Evolutionary conservation across 2,888 invertebrate species (phyloP), one percentile per base, ranked within the genome.

Genomic region (Trissolcus brochymenae): DNA sequence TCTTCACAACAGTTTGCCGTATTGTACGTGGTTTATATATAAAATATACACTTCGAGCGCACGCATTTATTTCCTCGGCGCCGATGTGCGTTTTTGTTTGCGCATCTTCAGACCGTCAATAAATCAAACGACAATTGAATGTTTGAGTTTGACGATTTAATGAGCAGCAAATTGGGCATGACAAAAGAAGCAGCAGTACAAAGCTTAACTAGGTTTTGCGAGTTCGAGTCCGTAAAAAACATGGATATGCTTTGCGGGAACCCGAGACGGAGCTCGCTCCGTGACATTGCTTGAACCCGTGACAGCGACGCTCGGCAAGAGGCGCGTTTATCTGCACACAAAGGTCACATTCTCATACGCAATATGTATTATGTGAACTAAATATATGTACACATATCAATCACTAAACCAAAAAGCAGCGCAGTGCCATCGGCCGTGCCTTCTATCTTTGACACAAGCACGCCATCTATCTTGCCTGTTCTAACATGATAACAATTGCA

Each of bases 191-290:
- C 59, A 7, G 29, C 19, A 19, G 25, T 68, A 68, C 59, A 35
- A 66, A 60, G 73, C 66, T 65, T 54, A 55, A 60, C 43, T 73
- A 60, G 41, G 19, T 19, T 19, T 64, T 51, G 49, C 17, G 60
- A 61, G 35, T 73, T 66, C 50, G 29, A 60, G 60, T 73, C 46
- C 57, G 51, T 72, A 62, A 9, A 71, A 71, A 41, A 71, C 51
- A 57, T 16, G 56, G 62, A 71, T 71, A 71, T 62, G 70, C 43
- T 70, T 21, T 40, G 29, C 65, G 49, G 50, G 49, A 43, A 54
- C 46, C 11, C 64, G 61, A 61, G 14, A 50, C 41, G 19, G 19
- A 19, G 19, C 19, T 19, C 1, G 19, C 19, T 19, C 19, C 19
- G 2, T 53, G 40, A 61, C 54, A 65, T 65, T 65, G 65, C 65